phyloP scores from a whole-genome alignment of 2,888 invertebrate genomes.

The Homarus gammarus region DNA sequence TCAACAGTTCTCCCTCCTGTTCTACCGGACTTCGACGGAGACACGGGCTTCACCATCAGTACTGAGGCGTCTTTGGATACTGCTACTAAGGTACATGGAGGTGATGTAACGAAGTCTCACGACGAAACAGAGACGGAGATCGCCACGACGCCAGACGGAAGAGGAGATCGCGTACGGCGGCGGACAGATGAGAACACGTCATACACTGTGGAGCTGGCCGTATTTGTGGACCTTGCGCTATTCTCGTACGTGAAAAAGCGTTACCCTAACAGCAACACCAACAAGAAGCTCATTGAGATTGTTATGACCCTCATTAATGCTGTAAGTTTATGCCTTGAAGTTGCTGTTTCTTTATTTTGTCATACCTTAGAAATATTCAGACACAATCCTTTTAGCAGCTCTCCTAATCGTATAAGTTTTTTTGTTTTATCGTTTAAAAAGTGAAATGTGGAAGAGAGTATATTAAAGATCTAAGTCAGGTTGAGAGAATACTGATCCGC shows the following conservation, averaged over 20 bases:
- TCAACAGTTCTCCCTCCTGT: background rate
- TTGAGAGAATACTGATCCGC: too few species aligned
- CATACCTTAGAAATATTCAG: too few species aligned
- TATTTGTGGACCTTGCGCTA: conserved; percentile 78
- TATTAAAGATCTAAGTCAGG: too few species aligned
- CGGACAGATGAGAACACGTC: background rate
- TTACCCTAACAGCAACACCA: conserved; percentile 75
- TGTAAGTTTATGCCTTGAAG: conserved; percentile 57
- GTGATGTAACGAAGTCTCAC: background rate
- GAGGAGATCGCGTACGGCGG: background rate
- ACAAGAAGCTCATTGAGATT: conserved; percentile 76
- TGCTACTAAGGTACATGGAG: background rate
- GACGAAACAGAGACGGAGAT: too few species aligned
- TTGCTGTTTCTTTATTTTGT: too few species aligned
- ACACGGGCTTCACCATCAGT: background rate
- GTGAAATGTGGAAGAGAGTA: too few species aligned
- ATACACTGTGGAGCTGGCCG: conserved; percentile 78
- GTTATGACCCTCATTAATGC: conserved; percentile 77
- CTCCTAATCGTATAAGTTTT: too few species aligned
- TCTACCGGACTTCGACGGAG: background rate
- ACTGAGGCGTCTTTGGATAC: background rate
- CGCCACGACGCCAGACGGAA: background rate
- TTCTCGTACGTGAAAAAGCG: conserved; percentile 76
- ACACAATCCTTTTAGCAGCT: too few species aligned
- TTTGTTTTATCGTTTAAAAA: too few species aligned